A percentile compares a stretch with the other conserved stretches of the same genome.
phyloP scores from a whole-genome alignment of 2,797 vertebrate species.

The Sciurus vulgaris region DNA sequence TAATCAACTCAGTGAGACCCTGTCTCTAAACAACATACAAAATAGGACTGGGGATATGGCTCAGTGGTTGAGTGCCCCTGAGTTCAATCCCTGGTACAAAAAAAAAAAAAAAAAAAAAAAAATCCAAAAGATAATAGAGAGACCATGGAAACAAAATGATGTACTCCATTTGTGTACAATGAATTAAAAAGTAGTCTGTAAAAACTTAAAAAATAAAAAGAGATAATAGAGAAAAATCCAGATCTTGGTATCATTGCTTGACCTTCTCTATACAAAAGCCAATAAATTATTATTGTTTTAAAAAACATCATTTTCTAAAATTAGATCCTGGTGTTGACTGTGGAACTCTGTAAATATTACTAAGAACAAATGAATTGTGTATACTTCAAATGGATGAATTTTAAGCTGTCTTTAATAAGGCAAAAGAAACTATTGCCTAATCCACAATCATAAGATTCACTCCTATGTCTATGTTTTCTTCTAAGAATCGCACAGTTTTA shows the following conservation, averaged over 20 bases:
- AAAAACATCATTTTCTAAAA: conserved; percentile 48
- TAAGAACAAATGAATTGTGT: not conserved
- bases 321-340: not conserved
- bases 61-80: no score
- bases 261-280: not conserved
- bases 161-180: no score
- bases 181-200: no score
- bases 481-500: conserved; percentile 40
- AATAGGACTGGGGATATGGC: no score
- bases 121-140: not conserved
- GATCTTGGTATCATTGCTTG: conserved; percentile 1
- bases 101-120: not conserved
- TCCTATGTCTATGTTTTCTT: not conserved
- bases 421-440: not conserved
- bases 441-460: conserved; percentile 20
- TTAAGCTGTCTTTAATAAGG: conserved; percentile 32
- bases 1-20: no score
- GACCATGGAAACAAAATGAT: no score
- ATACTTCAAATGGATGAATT: conserved; percentile 3
- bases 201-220: not conserved
- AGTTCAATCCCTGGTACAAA: no score
- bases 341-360: conserved; percentile 49
- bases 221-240: conserved; percentile 23
- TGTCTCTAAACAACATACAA: no score
- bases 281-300: conserved; percentile 52